Base-by-base conservation (phyloP, 1,140 invertebrate species). In the Drosophila parvula region DNA sequence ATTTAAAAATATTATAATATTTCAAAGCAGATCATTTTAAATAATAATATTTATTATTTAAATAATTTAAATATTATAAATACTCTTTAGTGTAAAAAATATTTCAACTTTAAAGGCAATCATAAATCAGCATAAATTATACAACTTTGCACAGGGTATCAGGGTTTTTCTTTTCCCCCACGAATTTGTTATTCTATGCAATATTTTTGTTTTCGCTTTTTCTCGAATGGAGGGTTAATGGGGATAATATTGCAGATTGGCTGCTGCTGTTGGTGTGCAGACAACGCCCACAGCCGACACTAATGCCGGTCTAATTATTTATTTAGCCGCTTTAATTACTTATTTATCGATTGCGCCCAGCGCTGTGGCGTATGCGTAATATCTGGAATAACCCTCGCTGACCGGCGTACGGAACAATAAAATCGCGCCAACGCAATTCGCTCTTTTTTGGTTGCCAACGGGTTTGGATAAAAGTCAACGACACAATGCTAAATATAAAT, bases 261-360 rank as follows among this genome's bases (percentile, higher is more conserved):
- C 57, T 62, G 70, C 47, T 63, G 28, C 22, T 28, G 16, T 48
- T 41, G 63, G 73, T 48, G 60, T 55, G 64, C 74, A 68, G 74
- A 59, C 36, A 71, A 59, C 69, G 69, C 65, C 69, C 69, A 71
- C 65, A 50, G 12, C 43, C 51, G 43, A 40, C 36, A 70, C 44
- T 71, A 59, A 79, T 78, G 69, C 44, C 59, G 45, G 59, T 22
- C 70, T 77, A 82, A 82, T 86, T 88, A 88, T 86, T 86, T 86
- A 69, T 86, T 82, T 86, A 71, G 79, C 68, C 79, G 75, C 65
- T 78, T 74, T 89, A 89, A 83, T 88, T 88, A 78, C 80, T 75
- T 61, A 70, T 89, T 88, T 88, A 84, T 88, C 82, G 78, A 55
- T 30, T 51, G 55, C 45, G 74, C 57, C 47, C 55, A 74, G 18